Evolutionary conservation across 1,140 invertebrate species (phyloP).

Genomic region (Drosophila auraria): DNA sequence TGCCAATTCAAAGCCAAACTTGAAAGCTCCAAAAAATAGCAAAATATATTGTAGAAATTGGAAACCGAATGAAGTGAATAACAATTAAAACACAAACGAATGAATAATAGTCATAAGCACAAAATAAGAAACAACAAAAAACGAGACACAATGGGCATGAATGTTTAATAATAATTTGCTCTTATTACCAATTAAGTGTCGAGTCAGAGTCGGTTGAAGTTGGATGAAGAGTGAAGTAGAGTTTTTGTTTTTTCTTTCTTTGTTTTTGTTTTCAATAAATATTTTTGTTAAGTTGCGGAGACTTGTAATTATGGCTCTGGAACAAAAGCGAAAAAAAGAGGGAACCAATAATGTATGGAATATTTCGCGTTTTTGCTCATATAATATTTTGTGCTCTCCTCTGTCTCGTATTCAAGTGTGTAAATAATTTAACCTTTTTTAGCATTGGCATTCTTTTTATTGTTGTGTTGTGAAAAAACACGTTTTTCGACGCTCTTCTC

Average conservation of each 20-base stretch:
- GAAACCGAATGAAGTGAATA: conserved; percentile 52
- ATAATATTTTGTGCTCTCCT: conserved; percentile 66
- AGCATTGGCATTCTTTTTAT: conserved; percentile 13
- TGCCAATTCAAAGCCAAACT: conserved; percentile 79
- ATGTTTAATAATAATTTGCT: conserved; percentile 70
- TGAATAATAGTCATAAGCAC: conserved; percentile 44
- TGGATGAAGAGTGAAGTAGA: conserved; percentile 55
- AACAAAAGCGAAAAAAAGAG: conserved; percentile 63
- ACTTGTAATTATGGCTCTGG: conserved; percentile 74
- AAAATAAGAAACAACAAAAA: conserved; percentile 64
- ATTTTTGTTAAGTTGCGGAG: conserved; percentile 43
- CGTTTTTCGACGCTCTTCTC: conserved; percentile 42
- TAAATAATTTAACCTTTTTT: conserved; percentile 41
- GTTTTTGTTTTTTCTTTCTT: conserved; percentile 37
- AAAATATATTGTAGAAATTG: conserved; percentile 38
- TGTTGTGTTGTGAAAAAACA: conserved; percentile 49
- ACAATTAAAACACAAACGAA: conserved; percentile 48
- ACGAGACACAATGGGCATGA: conserved; percentile 74
- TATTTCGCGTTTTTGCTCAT: conserved; percentile 46
- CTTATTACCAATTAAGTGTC: conserved; percentile 81
- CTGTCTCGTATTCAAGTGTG: conserved; percentile 31
- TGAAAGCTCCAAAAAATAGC: conserved; percentile 53
- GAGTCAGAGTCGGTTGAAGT: conserved; percentile 78
- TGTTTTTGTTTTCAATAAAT: conserved; percentile 36
- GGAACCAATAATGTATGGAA: conserved; percentile 44